phyloP scores from a whole-genome alignment of 2,797 vertebrate genomes.

The Lates japonicus region DNA sequence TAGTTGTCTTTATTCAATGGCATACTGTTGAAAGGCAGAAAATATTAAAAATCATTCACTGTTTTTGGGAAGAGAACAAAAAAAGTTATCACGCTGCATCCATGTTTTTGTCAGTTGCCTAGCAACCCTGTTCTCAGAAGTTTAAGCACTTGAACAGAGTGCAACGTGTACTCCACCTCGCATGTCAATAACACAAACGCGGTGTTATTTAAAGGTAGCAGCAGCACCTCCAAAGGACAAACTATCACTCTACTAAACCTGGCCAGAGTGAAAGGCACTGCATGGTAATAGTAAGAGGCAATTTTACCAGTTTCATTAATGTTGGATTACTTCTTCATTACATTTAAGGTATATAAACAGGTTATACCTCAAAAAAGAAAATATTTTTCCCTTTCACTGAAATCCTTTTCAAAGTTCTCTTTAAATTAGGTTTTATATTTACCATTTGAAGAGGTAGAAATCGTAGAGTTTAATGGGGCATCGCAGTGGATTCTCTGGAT shows the following conservation, averaged over 20 bases:
- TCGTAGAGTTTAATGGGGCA: conserved; percentile 99
- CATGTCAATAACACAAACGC: conserved; percentile 40
- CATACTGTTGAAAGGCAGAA: conserved; percentile 7
- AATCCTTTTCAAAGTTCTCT: neutral
- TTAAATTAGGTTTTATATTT: conserved; percentile 65
- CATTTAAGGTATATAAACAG: neutral
- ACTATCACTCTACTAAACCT: neutral
- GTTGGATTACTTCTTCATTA: neutral
- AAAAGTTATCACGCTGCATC: conserved; percentile 13
- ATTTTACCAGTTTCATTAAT: neutral
- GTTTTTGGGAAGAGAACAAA: conserved; percentile 4
- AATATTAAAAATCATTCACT: conserved; percentile 13
- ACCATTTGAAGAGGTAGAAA: conserved; percentile 99
- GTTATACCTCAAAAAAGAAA: neutral
- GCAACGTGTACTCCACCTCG: conserved; percentile 10
- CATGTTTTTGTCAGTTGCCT: conserved; percentile 56
- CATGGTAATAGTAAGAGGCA: neutral
- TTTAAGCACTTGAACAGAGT: conserved; percentile 39
- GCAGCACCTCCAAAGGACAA: conserved; percentile 3
- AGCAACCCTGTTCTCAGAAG: conserved; percentile 55
- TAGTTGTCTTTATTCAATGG: neutral
- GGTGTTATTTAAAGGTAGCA: conserved; percentile 26
- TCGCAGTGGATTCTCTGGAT: conserved; percentile 95
- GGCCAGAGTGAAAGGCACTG: neutral
- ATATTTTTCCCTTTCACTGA: neutral